A percentile compares a stretch with the other conserved stretches of the same genome.
Conservation (phyloP, 1,140 invertebrate species). For the Drosophila rufa region DNA sequence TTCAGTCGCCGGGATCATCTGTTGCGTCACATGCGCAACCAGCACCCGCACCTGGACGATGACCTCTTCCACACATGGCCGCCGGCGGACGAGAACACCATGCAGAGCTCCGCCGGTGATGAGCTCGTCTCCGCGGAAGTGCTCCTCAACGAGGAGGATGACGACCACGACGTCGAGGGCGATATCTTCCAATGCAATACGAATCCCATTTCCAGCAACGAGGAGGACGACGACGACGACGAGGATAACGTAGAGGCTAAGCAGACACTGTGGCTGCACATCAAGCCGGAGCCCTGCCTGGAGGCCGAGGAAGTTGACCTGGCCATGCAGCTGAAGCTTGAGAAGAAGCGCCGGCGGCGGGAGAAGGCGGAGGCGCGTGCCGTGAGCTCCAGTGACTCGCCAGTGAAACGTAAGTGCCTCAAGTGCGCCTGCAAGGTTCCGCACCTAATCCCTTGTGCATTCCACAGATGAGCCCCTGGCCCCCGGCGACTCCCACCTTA, state of each 20-base stretch:
- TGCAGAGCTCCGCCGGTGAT: slow-evolving; percentile 41
- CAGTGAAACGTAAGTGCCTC: slow-evolving; percentile 41
- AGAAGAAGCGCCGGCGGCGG: slow-evolving; percentile 36
- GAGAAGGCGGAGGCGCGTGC: slow-evolving; percentile 21
- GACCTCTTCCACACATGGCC: slow-evolving; percentile 9
- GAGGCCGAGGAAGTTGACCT: slow-evolving; percentile 42
- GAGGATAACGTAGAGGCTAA: slow-evolving; percentile 54
- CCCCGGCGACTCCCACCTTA: slow-evolving; percentile 33
- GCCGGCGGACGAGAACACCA: slow-evolving; percentile 44
- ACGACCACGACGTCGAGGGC: slow-evolving; percentile 16
- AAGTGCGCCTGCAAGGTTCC: too few species aligned
- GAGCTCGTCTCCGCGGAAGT: slow-evolving; percentile 64
- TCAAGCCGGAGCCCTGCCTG: slow-evolving; percentile 63
- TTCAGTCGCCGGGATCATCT: slow-evolving; percentile 74
- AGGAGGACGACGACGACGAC: slow-evolving; percentile 62
- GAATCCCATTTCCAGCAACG: slow-evolving; percentile 81
- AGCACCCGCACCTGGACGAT: slow-evolving; percentile 48
- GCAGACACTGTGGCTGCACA: slow-evolving; percentile 63
- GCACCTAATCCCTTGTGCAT: not conserved
- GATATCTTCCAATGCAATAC: slow-evolving; percentile 52
- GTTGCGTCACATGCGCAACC: slow-evolving; percentile 64
- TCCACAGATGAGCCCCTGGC: slow-evolving; percentile 47
- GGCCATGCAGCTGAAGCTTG: slow-evolving; percentile 23
- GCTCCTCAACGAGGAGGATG: slow-evolving; percentile 52
- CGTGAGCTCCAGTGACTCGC: slow-evolving; percentile 8